Conservation (phyloP, 1,140 invertebrate genomes). For the Zophobas morio region DNA sequence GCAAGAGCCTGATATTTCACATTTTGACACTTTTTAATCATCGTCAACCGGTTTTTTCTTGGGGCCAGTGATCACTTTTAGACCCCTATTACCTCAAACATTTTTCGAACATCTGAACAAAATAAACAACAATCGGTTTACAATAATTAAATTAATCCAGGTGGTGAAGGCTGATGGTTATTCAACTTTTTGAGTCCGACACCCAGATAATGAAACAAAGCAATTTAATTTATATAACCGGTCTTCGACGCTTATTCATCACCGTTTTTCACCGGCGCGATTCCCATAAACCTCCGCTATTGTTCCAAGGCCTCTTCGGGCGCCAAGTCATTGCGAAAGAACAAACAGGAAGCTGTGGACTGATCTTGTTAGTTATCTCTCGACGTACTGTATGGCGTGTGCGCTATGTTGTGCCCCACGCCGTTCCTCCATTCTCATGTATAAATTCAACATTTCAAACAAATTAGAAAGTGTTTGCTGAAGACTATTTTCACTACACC, state of each 20-base stretch:
- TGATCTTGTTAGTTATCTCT: constrained; percentile 15
- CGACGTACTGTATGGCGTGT: constrained; percentile 6
- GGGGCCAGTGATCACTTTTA: too few species aligned
- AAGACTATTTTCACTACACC: constrained; percentile 28
- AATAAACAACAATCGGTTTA: too few species aligned
- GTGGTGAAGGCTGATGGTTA: neutral
- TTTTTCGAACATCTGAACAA: too few species aligned
- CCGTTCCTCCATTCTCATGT: neutral
- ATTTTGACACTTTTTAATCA: too few species aligned
- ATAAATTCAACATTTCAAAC: constrained; percentile 14
- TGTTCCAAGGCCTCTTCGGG: neutral
- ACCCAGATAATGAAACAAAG: neutral
- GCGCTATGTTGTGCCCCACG: neutral
- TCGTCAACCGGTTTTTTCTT: too few species aligned
- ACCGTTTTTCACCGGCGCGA: neutral
- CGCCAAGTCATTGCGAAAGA: constrained; percentile 27
- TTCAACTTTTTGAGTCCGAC: neutral
- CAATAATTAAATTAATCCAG: neutral
- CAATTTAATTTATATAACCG: neutral
- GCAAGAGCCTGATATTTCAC: too few species aligned
- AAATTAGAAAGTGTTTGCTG: constrained; percentile 37
- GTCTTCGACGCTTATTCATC: neutral
- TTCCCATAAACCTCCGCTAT: neutral
- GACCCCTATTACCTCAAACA: too few species aligned
- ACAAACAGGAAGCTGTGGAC: constrained; percentile 24